These are phyloP conservation scores for Bombus consobrinus DNA, from an alignment of 1,140 invertebrate genomes.

Conservation along the genomic window DNA sequence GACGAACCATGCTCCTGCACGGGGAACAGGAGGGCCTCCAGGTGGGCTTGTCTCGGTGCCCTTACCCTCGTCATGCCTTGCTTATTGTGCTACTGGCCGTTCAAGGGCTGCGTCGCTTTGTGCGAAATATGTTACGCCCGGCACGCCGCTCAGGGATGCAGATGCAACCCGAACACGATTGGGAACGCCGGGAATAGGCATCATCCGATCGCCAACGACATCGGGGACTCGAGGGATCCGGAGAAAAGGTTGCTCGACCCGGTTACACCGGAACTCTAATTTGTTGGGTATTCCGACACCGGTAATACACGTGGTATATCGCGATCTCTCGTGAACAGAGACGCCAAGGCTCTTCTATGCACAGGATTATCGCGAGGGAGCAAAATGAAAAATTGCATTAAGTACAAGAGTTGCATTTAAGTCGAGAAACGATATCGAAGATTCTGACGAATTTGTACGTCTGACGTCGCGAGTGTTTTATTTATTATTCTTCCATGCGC, in stretches of 20 bases:
- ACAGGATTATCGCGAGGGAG: constrained; percentile 63
- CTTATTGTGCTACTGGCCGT: constrained; percentile 95
- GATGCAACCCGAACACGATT: constrained; percentile 85
- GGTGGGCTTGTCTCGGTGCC: constrained; percentile 93
- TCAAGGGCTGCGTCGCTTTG: constrained; percentile 89
- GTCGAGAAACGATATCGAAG: constrained; percentile 57
- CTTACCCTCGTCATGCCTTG: constrained; percentile 93
- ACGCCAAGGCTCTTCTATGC: not conserved
- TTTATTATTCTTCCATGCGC: constrained; percentile 67
- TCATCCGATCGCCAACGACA: constrained; percentile 76
- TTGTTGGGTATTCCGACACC: not conserved
- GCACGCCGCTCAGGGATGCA: constrained; percentile 88
- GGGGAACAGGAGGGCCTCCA: constrained; percentile 86
- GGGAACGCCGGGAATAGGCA: constrained; percentile 79
- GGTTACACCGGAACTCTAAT: constrained; percentile 79
- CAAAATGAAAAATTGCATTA: constrained; percentile 72
- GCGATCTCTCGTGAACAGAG: not conserved
- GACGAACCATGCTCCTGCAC: constrained; percentile 94
- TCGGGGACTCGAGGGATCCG: constrained; percentile 77
- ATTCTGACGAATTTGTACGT: constrained; percentile 57
- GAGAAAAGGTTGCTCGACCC: constrained; percentile 81
- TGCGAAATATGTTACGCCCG: constrained; percentile 92
- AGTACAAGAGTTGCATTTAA: constrained; percentile 83
- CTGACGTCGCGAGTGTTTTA: constrained; percentile 65
- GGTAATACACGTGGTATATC: too few species aligned